Evolutionary conservation across 1,140 invertebrate species (phyloP), one percentile per base, ranked within the genome.

Genomic region (Bradynema listronoti): DNA sequence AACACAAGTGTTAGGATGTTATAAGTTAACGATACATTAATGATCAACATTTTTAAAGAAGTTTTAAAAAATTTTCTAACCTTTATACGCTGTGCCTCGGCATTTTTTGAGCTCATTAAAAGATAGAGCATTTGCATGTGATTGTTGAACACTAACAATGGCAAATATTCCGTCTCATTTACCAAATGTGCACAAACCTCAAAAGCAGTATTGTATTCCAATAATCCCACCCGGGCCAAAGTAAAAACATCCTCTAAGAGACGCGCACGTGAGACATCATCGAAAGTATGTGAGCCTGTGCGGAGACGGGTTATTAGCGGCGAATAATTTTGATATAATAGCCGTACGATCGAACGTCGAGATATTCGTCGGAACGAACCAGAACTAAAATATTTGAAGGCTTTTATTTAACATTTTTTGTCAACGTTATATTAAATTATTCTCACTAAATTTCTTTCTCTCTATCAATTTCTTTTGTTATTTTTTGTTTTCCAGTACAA

Each of bases 261-360:
- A 6, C 60, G 60, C 43, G 54, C 58, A 51, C 60, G 60, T 63
- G 30, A 11, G 22, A 32, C 27, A 24, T 9, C 29, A 63, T n/a
- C 4, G 27, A 60, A 34, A 36, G 33, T 9, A 59, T 59, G 24
- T 60, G 29, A 27, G 25, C 19, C 36, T 59, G 32, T 50, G 58
- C 58, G 6, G 58, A 49, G 14, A 41, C 58, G 4, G 7, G 27
- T 7, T 62, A 43, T 43, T 63, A 63, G 22, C 24, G 46, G 16
- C 58, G 39, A n/a, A n/a, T n/a, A n/a, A n/a, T n/a, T n/a, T n/a
- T n/a, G 22, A 54, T 54, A 43, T 63, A 63, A 32, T 63, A 63
- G 30, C 60, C 60, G 36, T 41, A 49, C 2, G 45, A 43, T 22
- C 52, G 34, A 22, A 49, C 11, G 51, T 63, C 60, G 24, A 63